phyloP scores from a whole-genome alignment of 2,113 vertebrate genomes.

The Dipodomys ordii region DNA sequence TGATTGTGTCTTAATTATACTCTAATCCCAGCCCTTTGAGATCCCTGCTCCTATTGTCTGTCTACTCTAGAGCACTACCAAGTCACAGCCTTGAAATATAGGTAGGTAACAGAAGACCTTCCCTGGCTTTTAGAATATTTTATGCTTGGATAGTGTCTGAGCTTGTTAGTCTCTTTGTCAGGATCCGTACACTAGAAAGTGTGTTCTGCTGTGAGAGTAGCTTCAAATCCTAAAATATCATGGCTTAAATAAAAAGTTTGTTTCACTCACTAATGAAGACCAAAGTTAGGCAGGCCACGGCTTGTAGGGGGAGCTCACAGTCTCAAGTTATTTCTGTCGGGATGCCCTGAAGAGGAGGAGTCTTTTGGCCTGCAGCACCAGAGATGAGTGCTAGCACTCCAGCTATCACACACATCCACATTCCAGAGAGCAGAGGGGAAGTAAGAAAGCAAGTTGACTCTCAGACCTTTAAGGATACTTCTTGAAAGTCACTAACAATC shows the following conservation, averaged over 20 bases:
- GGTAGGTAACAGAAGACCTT: neutral
- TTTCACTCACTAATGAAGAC: slow-evolving; percentile 8
- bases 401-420: neutral
- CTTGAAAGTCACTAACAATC: neutral
- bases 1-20: neutral
- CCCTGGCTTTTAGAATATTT: neutral
- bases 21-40: neutral
- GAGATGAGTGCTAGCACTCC: neutral
- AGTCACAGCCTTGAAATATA: neutral
- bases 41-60: neutral
- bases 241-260: neutral
- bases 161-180: slow-evolving; percentile 24
- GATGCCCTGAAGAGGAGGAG: neutral
- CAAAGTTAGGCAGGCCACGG: neutral
- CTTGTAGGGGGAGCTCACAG: neutral
- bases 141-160: neutral
- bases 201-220: slow-evolving; percentile 30
- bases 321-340: neutral
- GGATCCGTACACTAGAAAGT: slow-evolving; percentile 7
- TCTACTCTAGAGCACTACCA: neutral
- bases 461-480: neutral
- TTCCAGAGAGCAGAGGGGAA: neutral
- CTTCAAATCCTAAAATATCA: slow-evolving; percentile 32
- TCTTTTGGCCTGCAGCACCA: neutral
- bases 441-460: neutral